Conservation (phyloP, 2,888 invertebrate genomes). For the Petrolisthes cinctipes region DNA sequence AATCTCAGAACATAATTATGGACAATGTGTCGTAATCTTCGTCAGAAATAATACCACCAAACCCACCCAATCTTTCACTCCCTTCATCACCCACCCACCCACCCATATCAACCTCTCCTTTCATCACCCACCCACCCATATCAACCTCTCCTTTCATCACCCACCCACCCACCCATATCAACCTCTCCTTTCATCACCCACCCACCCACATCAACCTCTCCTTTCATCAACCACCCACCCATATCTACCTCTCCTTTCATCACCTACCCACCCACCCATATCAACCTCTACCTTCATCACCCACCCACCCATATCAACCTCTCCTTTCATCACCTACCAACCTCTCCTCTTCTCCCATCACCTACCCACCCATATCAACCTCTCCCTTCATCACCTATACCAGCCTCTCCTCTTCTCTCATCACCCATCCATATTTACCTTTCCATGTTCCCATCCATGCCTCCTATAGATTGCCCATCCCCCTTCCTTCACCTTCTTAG, state of each 20-base stretch:
- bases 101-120: too few relatives aligned
- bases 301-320: too few relatives aligned
- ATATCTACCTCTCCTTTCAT: constrained; percentile 19
- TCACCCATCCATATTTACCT: background rate
- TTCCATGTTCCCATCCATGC: background rate
- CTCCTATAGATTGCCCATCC: background rate
- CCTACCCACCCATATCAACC: background rate
- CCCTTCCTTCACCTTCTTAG: background rate
- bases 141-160: too few relatives aligned
- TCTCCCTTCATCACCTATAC: background rate
- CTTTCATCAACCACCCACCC: constrained; percentile 7
- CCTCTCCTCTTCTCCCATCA: background rate
- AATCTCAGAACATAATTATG: too few relatives aligned
- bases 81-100: too few relatives aligned
- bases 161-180: too few relatives aligned
- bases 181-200: too few relatives aligned
- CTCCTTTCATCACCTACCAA: too few relatives aligned
- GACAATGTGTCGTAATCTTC: background rate
- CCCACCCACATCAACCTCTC: background rate
- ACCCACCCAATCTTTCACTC: too few relatives aligned
- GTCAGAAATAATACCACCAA: background rate
- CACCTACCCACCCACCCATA: background rate
- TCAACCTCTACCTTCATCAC: too few relatives aligned
- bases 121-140: too few relatives aligned
- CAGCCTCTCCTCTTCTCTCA: constrained; percentile 13